Percentiles rank a stretch among this genome's conserved stretches.
These are phyloP conservation scores for Ichneumoninae sp. DNA, from an alignment of 2,888 invertebrate species.

Conservation along the genomic window DNA sequence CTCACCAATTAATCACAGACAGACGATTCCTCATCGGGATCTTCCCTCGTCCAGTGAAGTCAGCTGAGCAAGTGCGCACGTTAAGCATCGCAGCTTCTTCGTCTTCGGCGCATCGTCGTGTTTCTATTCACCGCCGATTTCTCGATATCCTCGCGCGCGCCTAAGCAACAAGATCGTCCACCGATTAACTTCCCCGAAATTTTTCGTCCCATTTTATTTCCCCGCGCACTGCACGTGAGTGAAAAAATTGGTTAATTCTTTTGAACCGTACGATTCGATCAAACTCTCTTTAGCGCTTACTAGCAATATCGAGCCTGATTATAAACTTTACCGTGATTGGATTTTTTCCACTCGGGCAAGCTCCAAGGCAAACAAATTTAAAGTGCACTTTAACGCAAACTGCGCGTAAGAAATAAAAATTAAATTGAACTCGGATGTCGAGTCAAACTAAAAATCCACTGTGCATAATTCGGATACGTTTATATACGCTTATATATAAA, in stretches of 20 bases:
- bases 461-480: conserved; percentile 33
- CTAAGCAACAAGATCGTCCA: neutral
- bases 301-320: neutral
- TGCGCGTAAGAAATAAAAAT: no score
- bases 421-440: neutral
- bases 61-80: conserved; percentile 42
- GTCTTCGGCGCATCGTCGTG: conserved; percentile 64
- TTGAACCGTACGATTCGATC: neutral
- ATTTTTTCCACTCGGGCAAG: conserved; percentile 12
- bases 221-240: conserved; percentile 25
- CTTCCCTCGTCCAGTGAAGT: conserved; percentile 31
- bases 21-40: conserved; percentile 59
- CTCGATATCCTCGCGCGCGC: neutral
- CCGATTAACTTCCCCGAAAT: neutral
- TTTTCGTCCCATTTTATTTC: conserved; percentile 5
- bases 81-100: conserved; percentile 56
- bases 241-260: conserved; percentile 5
- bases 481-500: neutral
- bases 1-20: conserved; percentile 58
- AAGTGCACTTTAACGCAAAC: conserved; percentile 26
- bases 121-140: conserved; percentile 46
- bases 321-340: conserved; percentile 4
- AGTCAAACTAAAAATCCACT: neutral
- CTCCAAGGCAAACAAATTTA: conserved; percentile 2
- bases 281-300: neutral